Base-by-base conservation (phyloP, 2,888 invertebrate species). In the Diarsia rubi region DNA sequence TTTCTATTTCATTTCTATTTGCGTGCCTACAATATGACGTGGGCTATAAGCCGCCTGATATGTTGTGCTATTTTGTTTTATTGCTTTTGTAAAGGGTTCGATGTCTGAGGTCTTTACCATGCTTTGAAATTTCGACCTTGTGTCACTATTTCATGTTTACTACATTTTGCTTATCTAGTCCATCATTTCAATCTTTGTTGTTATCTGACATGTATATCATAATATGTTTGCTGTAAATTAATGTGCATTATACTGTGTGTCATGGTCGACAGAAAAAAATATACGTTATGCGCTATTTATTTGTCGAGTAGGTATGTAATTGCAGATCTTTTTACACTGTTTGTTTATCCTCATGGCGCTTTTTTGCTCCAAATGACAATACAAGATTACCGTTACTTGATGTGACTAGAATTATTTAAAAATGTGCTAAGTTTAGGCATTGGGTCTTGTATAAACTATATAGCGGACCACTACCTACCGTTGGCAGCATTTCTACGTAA, bases 1-100 rank as follows among this genome's bases (percentile, higher is more conserved):
- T 84, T 86, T 85, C 76, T 63, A 83, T 88, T 85, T 73, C 72
- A 67, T 85, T 84, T 81, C 82, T 88, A 87, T 87, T 86, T 77
- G 45, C 37, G 73, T 83, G 65, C 11, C 82, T 84, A 75, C 54
- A 31, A 42, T 44, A 62, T 74, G 83, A 80, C 85, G 71, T 87
- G 86, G 77, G 77, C 86, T 83, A 74, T 78, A 81, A 78, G 73
- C 69, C 69, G 73, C 70, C 78, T 86, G 86, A 86, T 81, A 86
- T 82, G 82, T 86, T 69, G 65, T 71, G 79, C 71, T 75, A 59
- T 75, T n/a, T 84, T 81, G 62, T 85, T 73, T 81, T 82, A 82
- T 80, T 37, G 49, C 52, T 70, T 81, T 71, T 63, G 59, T 71
- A 69, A 81, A 77, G 59, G 62, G 63, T 63, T 60, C 57, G 57